A percentile compares a stretch with the other conserved stretches of the same genome.
phyloP scores from a whole-genome alignment of 2,113 vertebrate species.

The Urocynchramus pylzowi region DNA sequence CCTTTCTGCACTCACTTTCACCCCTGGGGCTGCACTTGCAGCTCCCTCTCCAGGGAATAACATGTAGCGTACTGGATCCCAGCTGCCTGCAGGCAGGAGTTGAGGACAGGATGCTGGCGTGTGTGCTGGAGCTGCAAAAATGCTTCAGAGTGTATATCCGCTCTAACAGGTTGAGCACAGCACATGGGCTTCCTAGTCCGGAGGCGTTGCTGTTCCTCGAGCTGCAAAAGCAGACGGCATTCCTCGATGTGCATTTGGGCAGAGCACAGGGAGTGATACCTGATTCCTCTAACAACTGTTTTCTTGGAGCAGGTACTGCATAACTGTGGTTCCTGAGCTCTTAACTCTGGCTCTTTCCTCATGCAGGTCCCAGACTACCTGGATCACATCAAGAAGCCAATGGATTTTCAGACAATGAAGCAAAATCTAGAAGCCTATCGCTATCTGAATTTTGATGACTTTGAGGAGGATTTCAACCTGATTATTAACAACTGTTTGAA shows the following conservation, averaged over 20 bases:
- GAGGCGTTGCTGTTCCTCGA: constrained; percentile 3
- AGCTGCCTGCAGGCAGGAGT: background rate
- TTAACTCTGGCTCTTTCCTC: constrained; percentile 46
- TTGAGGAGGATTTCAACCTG: constrained; percentile 94
- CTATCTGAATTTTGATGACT: constrained; percentile 94
- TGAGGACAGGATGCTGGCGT: background rate
- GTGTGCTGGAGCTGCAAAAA: background rate
- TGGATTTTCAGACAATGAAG: constrained; percentile 99
- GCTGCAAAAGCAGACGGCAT: constrained; percentile 10
- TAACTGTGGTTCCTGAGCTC: background rate
- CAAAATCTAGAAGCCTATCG: constrained; percentile 90
- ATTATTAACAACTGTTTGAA: constrained; percentile 99
- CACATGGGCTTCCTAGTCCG: background rate
- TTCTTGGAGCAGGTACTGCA: constrained; percentile 63
- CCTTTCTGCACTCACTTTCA: background rate
- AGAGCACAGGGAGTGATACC: background rate
- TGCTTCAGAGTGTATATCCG: background rate
- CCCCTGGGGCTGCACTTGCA: background rate
- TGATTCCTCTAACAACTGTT: constrained; percentile 37
- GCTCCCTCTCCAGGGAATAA: background rate
- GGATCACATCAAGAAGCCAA: constrained; percentile 97
- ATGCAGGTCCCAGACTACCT: constrained; percentile 94
- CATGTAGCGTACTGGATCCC: background rate
- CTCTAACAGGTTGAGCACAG: background rate
- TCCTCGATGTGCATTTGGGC: constrained; percentile 21